Conservation (phyloP, 2,888 invertebrate genomes). For the Harmothoe impar region DNA sequence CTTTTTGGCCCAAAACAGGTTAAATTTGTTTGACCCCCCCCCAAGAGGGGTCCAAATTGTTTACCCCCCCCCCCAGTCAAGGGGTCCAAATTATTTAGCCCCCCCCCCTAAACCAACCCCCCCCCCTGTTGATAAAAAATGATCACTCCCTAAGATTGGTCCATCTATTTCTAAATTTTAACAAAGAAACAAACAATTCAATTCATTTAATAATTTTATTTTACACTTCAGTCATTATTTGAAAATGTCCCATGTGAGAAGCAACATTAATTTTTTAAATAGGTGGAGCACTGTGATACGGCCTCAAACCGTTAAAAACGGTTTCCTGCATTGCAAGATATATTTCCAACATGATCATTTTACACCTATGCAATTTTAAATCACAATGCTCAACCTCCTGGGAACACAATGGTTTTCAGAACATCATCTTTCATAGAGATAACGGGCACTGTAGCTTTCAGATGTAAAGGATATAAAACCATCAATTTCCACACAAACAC, state of each 20-base stretch:
- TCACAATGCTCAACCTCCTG: not conserved
- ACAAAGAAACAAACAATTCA: not conserved
- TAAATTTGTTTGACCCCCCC: no score
- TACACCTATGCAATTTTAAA: not conserved
- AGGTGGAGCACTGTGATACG: not conserved
- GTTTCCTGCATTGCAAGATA: not conserved
- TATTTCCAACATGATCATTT: not conserved
- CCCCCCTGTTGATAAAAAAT: not conserved
- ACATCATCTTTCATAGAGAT: no score
- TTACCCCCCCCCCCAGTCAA: no score
- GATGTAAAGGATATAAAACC: no score
- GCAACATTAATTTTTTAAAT: constrained; percentile 3
- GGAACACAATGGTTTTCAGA: not conserved
- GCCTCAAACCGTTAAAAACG: not conserved
- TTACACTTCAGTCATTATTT: not conserved
- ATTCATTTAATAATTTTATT: not conserved
- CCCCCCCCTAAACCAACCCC: no score
- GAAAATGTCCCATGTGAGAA: not conserved
- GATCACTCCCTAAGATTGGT: not conserved
- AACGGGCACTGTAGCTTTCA: no score
- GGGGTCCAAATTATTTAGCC: no score
- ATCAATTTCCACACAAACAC: no score
- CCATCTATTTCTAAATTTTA: not conserved
- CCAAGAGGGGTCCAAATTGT: no score
- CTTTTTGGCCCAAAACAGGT: no score